Percentiles rank a stretch among this genome's conserved stretches.
Evolutionary conservation across 1,140 invertebrate genomes (phyloP).

Genomic region (Drosophila equinoxialis): DNA sequence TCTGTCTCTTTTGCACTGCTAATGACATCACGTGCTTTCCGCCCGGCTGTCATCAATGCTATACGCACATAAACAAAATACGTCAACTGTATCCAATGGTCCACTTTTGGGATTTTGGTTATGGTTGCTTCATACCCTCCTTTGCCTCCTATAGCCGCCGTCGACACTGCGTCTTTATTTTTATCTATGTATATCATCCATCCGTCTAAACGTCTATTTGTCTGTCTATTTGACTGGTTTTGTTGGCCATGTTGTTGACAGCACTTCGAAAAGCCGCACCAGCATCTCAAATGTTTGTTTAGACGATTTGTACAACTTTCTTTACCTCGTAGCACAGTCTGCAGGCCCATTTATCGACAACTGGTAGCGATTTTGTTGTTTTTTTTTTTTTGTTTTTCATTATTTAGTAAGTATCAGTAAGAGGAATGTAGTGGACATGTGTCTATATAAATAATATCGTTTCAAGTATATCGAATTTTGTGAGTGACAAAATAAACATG

Average conservation of each 20-base stretch:
- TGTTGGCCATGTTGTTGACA: slow-evolving; percentile 71
- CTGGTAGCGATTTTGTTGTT: slow-evolving; percentile 10
- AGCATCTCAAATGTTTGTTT: slow-evolving; percentile 65
- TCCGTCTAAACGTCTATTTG: slow-evolving; percentile 1
- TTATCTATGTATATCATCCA: not conserved
- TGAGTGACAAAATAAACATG: slow-evolving; percentile 4
- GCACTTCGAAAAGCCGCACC: slow-evolving; percentile 14
- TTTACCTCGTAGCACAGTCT: not conserved
- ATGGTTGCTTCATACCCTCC: not conserved
- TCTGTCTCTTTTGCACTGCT: slow-evolving; percentile 45
- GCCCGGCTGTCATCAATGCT: slow-evolving; percentile 72
- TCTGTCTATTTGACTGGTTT: slow-evolving; percentile 22
- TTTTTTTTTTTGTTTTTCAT: not conserved
- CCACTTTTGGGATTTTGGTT: slow-evolving; percentile 53
- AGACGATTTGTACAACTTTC: slow-evolving; percentile 21
- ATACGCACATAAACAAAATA: slow-evolving; percentile 78
- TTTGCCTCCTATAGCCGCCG: not conserved
- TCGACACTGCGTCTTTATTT: not conserved
- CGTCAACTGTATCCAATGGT: slow-evolving; percentile 66
- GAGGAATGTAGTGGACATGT: slow-evolving; percentile 16
- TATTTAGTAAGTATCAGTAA: slow-evolving; percentile 9
- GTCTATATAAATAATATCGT: slow-evolving; percentile 19
- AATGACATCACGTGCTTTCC: slow-evolving; percentile 73
- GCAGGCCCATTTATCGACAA: not conserved
- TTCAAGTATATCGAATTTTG: slow-evolving; percentile 6